Conservation (phyloP, 2,113 vertebrate species). For the Takifugu bimaculatus region DNA sequence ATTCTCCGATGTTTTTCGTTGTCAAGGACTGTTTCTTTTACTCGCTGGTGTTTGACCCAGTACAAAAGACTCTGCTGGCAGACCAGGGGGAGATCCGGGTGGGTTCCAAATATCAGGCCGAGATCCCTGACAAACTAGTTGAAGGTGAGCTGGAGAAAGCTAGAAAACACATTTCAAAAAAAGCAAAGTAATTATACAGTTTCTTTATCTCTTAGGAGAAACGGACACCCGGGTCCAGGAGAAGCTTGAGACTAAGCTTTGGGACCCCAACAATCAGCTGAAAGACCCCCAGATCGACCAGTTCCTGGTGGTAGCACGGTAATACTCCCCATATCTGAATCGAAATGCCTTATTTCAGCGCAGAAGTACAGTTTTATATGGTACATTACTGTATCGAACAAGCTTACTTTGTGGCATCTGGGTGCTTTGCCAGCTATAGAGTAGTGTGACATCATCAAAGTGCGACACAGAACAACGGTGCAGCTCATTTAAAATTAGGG, state of each 20-base stretch:
- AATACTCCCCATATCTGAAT: slow-evolving; percentile 25
- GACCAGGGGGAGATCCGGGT: slow-evolving; percentile 93
- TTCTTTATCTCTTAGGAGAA: slow-evolving; percentile 69
- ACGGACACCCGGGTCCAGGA: slow-evolving; percentile 84
- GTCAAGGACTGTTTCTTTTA: slow-evolving; percentile 92
- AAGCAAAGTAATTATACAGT: not conserved
- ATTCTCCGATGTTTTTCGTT: not conserved
- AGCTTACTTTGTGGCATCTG: no score
- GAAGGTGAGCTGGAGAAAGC: slow-evolving; percentile 73
- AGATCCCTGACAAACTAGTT: slow-evolving; percentile 86
- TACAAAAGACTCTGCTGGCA: slow-evolving; percentile 89
- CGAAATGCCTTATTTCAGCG: not conserved
- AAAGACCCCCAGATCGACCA: slow-evolving; percentile 94
- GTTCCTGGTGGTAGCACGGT: slow-evolving; percentile 93
- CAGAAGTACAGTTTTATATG: no score
- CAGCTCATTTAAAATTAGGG: no score
- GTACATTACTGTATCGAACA: no score
- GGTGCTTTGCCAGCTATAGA: no score
- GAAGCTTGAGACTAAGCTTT: slow-evolving; percentile 92
- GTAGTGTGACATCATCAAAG: no score
- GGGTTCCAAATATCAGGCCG: slow-evolving; percentile 91
- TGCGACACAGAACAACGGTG: no score
- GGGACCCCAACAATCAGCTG: slow-evolving; percentile 90
- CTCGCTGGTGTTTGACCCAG: slow-evolving; percentile 91
- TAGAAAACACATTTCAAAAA: no score